Evolutionary conservation across 2,797 vertebrate genomes (phyloP).

Genomic region (Salmo trutta): DNA sequence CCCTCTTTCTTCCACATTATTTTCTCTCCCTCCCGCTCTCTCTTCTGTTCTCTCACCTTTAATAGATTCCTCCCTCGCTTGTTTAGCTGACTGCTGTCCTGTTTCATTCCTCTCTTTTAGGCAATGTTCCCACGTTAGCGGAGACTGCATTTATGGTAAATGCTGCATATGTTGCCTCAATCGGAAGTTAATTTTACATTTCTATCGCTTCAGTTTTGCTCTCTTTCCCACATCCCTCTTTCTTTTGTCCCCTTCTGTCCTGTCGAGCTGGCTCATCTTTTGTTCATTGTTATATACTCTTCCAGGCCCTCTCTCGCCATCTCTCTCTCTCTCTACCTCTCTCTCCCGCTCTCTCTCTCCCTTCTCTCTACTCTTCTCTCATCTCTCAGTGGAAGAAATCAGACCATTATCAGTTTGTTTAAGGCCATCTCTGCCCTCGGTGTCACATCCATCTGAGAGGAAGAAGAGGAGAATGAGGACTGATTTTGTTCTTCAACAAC

Average conservation of each 20-base stretch:
- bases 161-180: too few species aligned
- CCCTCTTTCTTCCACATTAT: not conserved
- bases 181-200: too few species aligned
- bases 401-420: not conserved
- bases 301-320: too few species aligned
- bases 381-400: not conserved
- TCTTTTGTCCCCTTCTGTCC: not conserved
- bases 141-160: too few species aligned
- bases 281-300: not conserved
- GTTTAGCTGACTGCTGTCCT: not conserved
- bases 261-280: not conserved
- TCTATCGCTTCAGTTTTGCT: too few species aligned
- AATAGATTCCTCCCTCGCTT: not conserved
- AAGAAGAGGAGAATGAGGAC: not conserved
- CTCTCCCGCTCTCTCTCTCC: not conserved
- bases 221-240: not conserved
- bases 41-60: not conserved
- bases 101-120: not conserved
- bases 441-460: not conserved
- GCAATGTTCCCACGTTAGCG: too few species aligned
- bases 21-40: not conserved
- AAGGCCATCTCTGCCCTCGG: not conserved
- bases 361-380: not conserved
- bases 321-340: too few species aligned
- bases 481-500: not conserved